These are phyloP conservation scores for Rotaria magnacalcarata DNA, from an alignment of 2,888 invertebrate species.

Conservation along the genomic window DNA sequence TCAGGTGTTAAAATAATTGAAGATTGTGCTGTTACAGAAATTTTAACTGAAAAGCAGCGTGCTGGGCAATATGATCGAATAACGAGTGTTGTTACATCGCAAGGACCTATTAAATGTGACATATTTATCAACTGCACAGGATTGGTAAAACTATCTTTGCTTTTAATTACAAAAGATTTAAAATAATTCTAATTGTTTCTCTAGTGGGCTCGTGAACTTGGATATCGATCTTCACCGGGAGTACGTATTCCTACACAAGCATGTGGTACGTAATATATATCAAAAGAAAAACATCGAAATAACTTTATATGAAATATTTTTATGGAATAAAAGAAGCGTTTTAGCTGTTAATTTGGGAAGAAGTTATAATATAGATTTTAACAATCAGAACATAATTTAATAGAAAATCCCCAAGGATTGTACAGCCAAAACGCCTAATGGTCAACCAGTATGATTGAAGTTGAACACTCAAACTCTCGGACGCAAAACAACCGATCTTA, in stretches of 20 bases:
- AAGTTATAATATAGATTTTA: too few relatives aligned
- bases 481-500: too few relatives aligned
- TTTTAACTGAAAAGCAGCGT: constrained; percentile 53
- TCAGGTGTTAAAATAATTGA: constrained; percentile 65
- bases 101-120: constrained; percentile 71
- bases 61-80: constrained; percentile 56
- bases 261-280: constrained; percentile 64
- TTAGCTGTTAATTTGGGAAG: too few relatives aligned
- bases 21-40: constrained; percentile 64
- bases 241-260: constrained; percentile 83
- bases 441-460: too few relatives aligned
- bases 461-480: too few relatives aligned
- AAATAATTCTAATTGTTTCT: background rate
- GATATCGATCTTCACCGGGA: constrained; percentile 75
- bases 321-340: too few relatives aligned
- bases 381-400: too few relatives aligned
- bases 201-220: constrained; percentile 80
- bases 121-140: constrained; percentile 92
- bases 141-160: constrained; percentile 63
- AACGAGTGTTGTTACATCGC: constrained; percentile 65
- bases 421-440: too few relatives aligned
- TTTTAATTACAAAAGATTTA: background rate
- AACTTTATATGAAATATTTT: too few relatives aligned
- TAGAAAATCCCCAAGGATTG: too few relatives aligned
- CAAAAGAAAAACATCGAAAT: too few relatives aligned